A percentile compares a stretch with the other conserved stretches of the same genome.
Evolutionary conservation across 2,888 invertebrate genomes (phyloP).

Genomic region (Orchesellides sinensis): DNA sequence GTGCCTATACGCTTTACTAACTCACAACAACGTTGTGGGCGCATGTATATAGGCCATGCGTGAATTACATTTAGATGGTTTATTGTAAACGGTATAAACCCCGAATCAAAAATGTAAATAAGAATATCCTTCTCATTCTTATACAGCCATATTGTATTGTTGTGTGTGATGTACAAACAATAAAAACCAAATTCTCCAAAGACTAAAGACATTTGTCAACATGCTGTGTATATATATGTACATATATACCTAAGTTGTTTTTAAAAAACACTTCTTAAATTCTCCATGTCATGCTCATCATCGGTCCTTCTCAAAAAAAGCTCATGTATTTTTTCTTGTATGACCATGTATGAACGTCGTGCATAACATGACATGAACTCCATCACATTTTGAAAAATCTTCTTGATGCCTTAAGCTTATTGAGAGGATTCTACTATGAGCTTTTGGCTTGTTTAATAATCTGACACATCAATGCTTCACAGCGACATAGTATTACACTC

Average conservation of each 20-base stretch:
- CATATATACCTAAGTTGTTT: neutral
- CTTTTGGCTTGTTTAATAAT: constrained; percentile 26
- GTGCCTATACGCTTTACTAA: too few relatives aligned
- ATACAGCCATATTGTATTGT: too few relatives aligned
- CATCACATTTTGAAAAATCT: neutral
- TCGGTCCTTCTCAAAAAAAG: neutral
- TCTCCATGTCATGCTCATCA: neutral
- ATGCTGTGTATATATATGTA: neutral
- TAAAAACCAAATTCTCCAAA: neutral
- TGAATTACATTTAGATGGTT: too few relatives aligned
- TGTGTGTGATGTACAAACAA: neutral
- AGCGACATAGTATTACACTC: too few relatives aligned
- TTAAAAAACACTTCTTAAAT: constrained; percentile 5
- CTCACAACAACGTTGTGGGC: too few relatives aligned
- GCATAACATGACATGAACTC: constrained; percentile 34
- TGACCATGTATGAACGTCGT: constrained; percentile 39
- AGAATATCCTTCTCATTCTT: neutral
- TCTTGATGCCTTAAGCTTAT: too few relatives aligned
- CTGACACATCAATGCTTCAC: constrained; percentile 61
- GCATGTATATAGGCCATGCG: neutral
- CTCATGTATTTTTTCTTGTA: constrained; percentile 7
- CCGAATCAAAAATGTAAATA: constrained; percentile 18
- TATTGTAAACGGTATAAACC: neutral
- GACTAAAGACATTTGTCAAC: constrained; percentile 5
- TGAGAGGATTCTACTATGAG: neutral